Base-by-base conservation (phyloP, 2,888 invertebrate species). In the Hirtodrosophila confusa region DNA sequence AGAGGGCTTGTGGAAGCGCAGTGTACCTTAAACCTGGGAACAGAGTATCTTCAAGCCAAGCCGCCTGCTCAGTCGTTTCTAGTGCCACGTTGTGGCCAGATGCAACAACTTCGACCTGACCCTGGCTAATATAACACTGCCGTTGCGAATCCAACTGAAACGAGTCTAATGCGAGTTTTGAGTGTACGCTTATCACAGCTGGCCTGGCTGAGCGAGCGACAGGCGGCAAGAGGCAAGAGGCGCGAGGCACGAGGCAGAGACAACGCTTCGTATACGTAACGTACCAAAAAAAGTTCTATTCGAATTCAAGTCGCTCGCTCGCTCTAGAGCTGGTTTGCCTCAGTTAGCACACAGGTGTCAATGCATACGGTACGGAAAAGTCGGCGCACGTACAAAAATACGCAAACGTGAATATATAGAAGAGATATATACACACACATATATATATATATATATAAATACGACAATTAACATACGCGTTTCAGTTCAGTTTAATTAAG, bases 311-410 rank as follows among this genome's bases (percentile, higher is more conserved):
- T 24, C 39, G 36, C 29, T 27, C 23, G 37, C 49, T 50, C 35
- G 53, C 53, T 10, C 27, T 41, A 31, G 43, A 31, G 45, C 35
- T 31, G 29, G 57, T 62, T 63, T 40, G 67, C 45, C 65, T 79
- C 80, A 84, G 82, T 82, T 78, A 62, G 60, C 61, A 68, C 69
- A 74, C 84, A 86, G 86, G 82, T 82, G 82, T 86, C 86, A 80
- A 66, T 67, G 80, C 74, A 86, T 40, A 78, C 80, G 64, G 75
- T 57, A 72, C 63, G 43, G 45, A 17, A 9, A 31, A 35, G 40
- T 36, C 53, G 53, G 29, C 56, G 44, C 11, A 31, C 40, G 44
- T 48, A 40, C 48, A 23, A 11, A 11, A 11, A 17, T 17, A 17
- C 17, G 17, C 17, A 17, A 1, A 17, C 17, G 17, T 27, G 6